Base-by-base conservation (phyloP, 2,888 invertebrate species). In the Trisateles emortualis region DNA sequence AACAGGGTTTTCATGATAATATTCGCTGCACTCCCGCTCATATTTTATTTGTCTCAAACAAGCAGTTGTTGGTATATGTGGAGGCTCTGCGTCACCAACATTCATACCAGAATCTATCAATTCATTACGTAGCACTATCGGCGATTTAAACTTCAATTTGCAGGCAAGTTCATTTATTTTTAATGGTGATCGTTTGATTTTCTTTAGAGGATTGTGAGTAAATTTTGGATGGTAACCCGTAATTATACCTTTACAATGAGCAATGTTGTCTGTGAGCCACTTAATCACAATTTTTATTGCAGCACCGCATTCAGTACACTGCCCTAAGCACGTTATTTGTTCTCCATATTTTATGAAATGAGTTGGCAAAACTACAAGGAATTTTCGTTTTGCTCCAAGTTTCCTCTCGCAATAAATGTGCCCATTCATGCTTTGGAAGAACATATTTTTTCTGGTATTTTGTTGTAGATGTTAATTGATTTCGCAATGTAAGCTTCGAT, bases 371-470 rank as follows among this genome's bases (percentile, higher is more conserved):
- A 42, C 41, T 42, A 42, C 41, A 29, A 9, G 38, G 38, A 10
- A 19, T 9, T 38, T 38, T 38, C 1, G 38, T 38, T 38, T 38
- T 38, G 3, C n/a, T 22, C 38, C 22, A 38, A 19, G n/a, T n/a
- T n/a, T 38, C 38, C 17, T 38, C 22, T 22, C 38, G 38, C 5
- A 38, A 38, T 22, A 38, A 38, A 38, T 38, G 38, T 3, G 38
- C 38, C 38, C 38, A 38, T n/a, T n/a, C n/a, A n/a, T n/a, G n/a
- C n/a, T n/a, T n/a, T n/a, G n/a, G n/a, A n/a, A n/a, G n/a, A n/a
- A 45, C 44, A 45, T 26, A 45, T 36, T 26, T 45, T 0, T 24
- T 35, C 13, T 45, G 44, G 13, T 36, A 45, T 36, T 35, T 35
- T 2, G 1, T 5, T 1, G 3, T 24, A 10, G n/a, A n/a, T n/a